A percentile compares a stretch with the other conserved stretches of the same genome.
Evolutionary conservation across 2,888 invertebrate genomes (phyloP).

Genomic region (Slavum lentiscoides): DNA sequence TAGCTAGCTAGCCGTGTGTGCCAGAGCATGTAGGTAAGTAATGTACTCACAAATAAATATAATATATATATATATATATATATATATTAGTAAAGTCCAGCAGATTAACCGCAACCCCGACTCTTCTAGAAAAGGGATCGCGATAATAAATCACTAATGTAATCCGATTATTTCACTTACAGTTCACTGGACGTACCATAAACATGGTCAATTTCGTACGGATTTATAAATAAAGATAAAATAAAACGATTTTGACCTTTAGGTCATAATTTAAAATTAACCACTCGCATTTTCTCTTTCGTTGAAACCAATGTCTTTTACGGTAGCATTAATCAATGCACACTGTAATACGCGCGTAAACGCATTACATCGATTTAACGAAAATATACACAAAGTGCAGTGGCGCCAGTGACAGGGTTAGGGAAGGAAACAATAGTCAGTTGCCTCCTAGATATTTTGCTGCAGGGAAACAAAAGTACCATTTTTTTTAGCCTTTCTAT

Average conservation of each 20-base stretch:
- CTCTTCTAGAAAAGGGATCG: conserved; percentile 49
- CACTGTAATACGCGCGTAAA: too few species aligned
- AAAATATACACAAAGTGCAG: too few species aligned
- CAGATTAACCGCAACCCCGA: conserved; percentile 47
- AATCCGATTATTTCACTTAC: conserved; percentile 47
- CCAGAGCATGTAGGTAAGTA: conserved; percentile 2
- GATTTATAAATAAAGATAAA: conserved; percentile 49
- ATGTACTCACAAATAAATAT: neutral
- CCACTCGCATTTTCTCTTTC: conserved; percentile 17
- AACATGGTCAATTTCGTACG: conserved; percentile 50
- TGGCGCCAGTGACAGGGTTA: neutral
- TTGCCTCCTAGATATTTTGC: too few species aligned
- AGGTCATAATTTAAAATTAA: conserved; percentile 50
- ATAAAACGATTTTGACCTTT: conserved; percentile 49
- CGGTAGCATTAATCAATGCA: neutral
- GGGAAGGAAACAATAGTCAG: too few species aligned
- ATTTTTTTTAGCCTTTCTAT: too few species aligned
- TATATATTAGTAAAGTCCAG: conserved; percentile 8
- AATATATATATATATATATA: too few species aligned
- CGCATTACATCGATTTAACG: too few species aligned
- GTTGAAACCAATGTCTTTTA: conserved; percentile 8
- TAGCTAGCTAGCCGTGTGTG: conserved; percentile 1
- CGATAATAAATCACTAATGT: conserved; percentile 46
- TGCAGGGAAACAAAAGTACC: too few species aligned
- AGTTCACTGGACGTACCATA: conserved; percentile 40